These are phyloP conservation scores for Gulo gulo DNA, from an alignment of 2,113 vertebrate genomes.

Conservation along the genomic window DNA sequence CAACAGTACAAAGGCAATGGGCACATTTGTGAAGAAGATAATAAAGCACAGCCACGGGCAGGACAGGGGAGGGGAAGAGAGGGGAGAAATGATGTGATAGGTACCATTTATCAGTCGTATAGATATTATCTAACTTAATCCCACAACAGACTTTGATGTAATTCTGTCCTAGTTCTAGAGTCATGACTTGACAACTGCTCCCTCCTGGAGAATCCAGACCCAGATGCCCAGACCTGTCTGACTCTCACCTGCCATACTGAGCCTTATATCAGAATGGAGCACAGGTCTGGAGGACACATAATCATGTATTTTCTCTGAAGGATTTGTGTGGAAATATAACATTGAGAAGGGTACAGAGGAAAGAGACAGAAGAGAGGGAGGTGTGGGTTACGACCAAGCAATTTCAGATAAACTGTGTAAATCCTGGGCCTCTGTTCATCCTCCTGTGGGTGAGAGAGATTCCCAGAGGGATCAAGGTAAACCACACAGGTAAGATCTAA, in stretches of 20 bases:
- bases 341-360: background rate
- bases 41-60: accelerated
- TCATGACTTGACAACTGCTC: background rate
- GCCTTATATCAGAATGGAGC: background rate
- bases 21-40: no score
- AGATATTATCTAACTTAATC: background rate
- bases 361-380: no score
- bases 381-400: background rate
- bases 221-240: background rate
- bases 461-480: background rate
- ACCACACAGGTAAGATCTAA: no score
- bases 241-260: background rate
- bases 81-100: accelerated
- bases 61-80: accelerated
- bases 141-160: background rate
- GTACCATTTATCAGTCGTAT: background rate
- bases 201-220: background rate
- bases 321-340: background rate
- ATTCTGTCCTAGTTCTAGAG: background rate
- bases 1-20: background rate
- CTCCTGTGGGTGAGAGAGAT: accelerated
- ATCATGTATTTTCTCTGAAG: background rate
- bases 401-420: no score
- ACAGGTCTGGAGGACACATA: background rate
- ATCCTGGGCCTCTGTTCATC: no score